These are phyloP conservation scores for Melipona bicolor DNA, from an alignment of 2,888 invertebrate species.

Conservation along the genomic window DNA sequence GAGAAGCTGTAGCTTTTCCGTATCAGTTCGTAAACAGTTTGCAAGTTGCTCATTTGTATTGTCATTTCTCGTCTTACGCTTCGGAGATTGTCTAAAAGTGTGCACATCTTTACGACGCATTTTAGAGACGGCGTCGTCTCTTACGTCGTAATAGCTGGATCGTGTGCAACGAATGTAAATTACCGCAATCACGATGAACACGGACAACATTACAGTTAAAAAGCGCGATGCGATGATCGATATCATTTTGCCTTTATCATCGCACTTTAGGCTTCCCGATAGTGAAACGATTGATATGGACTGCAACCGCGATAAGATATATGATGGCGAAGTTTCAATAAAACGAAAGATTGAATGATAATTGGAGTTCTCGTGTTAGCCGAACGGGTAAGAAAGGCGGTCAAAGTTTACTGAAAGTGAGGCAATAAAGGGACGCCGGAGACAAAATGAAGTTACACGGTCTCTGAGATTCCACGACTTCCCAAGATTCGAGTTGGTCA, in stretches of 20 bases:
- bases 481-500: conserved; percentile 16
- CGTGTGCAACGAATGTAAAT: conserved; percentile 11
- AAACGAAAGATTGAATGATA: background rate
- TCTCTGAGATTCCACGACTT: conserved; percentile 23
- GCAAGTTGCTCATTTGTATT: too few species aligned
- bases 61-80: background rate
- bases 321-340: background rate
- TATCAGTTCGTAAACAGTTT: background rate
- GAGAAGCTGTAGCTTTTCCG: conserved; percentile 5
- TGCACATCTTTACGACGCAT: conserved; percentile 2
- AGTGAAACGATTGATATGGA: conserved; percentile 15
- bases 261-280: conserved; percentile 65
- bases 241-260: conserved; percentile 69
- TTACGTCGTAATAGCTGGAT: background rate
- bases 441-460: conserved; percentile 33
- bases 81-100: background rate
- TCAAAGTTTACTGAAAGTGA: conserved; percentile 17
- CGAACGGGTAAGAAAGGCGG: background rate
- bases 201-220: conserved; percentile 28
- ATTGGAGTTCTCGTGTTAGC: background rate
- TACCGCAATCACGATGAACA: conserved; percentile 23
- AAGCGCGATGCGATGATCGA: conserved; percentile 66
- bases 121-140: conserved; percentile 2
- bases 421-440: background rate
- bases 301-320: background rate